Evolutionary conservation across 2,113 vertebrate genomes (phyloP), one percentile per base, ranked within the genome.

Genomic region (Micronisus gabar): DNA sequence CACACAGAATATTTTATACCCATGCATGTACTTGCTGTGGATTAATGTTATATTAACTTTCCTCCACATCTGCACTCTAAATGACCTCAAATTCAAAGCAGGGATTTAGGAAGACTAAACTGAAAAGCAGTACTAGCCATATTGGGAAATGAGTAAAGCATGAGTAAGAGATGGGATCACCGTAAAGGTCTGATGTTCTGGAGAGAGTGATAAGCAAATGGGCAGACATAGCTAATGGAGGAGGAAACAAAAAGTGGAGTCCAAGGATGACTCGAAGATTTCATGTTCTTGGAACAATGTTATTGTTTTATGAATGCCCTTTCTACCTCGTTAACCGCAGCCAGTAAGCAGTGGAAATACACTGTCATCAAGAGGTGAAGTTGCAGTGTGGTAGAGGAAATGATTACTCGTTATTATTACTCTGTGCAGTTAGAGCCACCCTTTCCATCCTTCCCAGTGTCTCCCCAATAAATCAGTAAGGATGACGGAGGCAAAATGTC

Each of bases 121-220:
- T 36, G 52, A 59, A 40, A 41, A 82, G 71, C 14, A 55, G 22
- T 47, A 41, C 50, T 76, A 53, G 40, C 48, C 58, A 36, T 81
- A 52, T 25, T 92, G 61, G 78, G 83, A 91, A 86, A 48, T 95
- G 72, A 95, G 70, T 91, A 61, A 88, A 81, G 63, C 56, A 63
- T 93, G 95, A 95, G 65, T 91, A 95, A 95, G 80, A 61, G 43
- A 25, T 70, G 88, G 78, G 63, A 56, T 95, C 70, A 36, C 18
- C 2, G 0, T 56, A 34, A 45, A 84, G 78, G 50, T 88, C 91
- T 65, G 19, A 50, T 76, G 45, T 38, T 80, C 73, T 95, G 70
- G 79, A 80, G 84, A 71, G 87, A 76, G 86, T 95, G 93, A 93
- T 95, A 95, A 95, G 91, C 62, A 91, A 86, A 70, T 36, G n/a